Percentiles rank a stretch among this genome's conserved stretches.
Evolutionary conservation across 37 sponge, comb jelly and placozoan genomes (phyloP).

Genomic region (Ianthella basta): DNA sequence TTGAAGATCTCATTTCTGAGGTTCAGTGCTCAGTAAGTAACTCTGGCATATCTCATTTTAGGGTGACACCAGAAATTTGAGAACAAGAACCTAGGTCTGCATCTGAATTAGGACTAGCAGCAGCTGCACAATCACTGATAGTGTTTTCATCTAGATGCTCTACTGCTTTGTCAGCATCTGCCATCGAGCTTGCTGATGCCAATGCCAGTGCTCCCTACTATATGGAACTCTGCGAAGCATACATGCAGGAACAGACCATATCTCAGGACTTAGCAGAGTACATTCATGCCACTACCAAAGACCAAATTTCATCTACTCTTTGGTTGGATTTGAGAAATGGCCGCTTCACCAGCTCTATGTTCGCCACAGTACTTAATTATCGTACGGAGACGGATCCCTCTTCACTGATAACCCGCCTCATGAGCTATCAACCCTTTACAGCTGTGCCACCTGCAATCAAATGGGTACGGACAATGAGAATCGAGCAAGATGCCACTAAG

Average conservation of each 20-base stretch:
- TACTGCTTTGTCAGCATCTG: not conserved
- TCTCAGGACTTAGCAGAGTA: not conserved
- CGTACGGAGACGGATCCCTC: not conserved
- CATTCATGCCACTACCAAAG: slow-evolving; percentile 5
- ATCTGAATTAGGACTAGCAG: not conserved
- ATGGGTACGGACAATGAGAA: not conserved
- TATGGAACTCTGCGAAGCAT: not conserved
- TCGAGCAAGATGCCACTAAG: not conserved
- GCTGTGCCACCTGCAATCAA: not conserved
- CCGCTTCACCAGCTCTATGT: not conserved
- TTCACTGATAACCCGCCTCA: not conserved
- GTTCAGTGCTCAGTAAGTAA: too few relatives aligned
- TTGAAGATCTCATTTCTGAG: too few relatives aligned
- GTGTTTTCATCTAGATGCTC: not conserved
- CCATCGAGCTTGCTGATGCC: not conserved
- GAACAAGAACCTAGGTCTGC: too few relatives aligned
- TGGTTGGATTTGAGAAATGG: not conserved
- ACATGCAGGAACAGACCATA: not conserved
- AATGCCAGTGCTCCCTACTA: not conserved
- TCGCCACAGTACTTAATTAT: not conserved
- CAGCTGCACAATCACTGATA: not conserved
- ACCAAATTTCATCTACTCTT: not conserved
- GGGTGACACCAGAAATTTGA: too few relatives aligned
- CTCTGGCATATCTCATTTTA: too few relatives aligned
- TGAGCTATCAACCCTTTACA: not conserved